Percentiles rank a stretch among this genome's conserved stretches.
Evolutionary conservation across 2,797 vertebrate species (phyloP).

Genomic region (Halcyon badia): DNA sequence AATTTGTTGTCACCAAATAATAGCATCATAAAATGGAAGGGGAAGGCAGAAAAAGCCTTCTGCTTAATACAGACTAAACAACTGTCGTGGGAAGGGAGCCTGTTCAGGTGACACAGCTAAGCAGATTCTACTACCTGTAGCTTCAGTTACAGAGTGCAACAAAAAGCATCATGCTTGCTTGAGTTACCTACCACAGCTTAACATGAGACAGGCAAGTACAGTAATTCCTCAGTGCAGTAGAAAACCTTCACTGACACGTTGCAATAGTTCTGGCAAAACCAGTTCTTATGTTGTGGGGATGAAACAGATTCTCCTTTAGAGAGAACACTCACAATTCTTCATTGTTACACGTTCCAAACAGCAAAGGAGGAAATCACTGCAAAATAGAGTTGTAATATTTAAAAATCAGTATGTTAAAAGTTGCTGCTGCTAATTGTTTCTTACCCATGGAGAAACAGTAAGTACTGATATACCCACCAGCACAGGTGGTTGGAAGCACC

Average conservation of each 20-base stretch:
- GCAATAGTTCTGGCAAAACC: neutral
- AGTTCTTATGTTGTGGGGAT: neutral
- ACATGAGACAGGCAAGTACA: fast-evolving
- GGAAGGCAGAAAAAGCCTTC: neutral
- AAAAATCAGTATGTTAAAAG: neutral
- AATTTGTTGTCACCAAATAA: neutral
- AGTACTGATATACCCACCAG: neutral
- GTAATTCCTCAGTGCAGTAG: neutral
- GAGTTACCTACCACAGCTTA: neutral
- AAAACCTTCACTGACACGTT: fast-evolving
- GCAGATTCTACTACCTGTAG: neutral
- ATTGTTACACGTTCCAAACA: neutral
- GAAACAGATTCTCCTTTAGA: neutral
- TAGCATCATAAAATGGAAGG: neutral
- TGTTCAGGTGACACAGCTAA: neutral
- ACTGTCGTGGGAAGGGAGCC: neutral
- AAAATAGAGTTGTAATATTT: neutral
- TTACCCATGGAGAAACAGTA: neutral
- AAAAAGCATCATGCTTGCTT: neutral
- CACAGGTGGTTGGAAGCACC: neutral
- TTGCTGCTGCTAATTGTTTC: neutral
- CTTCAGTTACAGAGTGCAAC: neutral
- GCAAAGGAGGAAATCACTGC: neutral
- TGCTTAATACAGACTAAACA: neutral
- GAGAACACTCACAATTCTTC: neutral